Percentiles rank a stretch among this genome's conserved stretches.
These are phyloP conservation scores for Eudiplozoon nipponicum DNA, from an alignment of 2,888 invertebrate species.

Conservation along the genomic window DNA sequence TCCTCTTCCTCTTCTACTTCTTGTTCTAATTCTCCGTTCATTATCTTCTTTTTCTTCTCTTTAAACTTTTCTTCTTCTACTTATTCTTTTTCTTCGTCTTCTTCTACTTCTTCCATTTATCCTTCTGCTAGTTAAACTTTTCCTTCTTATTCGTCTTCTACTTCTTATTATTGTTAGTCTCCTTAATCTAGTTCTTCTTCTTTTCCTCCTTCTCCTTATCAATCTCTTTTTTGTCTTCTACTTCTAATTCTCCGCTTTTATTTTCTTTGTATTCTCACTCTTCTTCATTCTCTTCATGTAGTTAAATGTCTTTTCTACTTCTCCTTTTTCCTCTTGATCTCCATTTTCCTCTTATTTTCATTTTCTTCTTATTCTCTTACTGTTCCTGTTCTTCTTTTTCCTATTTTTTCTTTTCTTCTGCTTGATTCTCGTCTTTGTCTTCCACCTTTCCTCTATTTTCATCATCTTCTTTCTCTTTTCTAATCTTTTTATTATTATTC, in stretches of 20 bases:
- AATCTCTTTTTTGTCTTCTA: background rate
- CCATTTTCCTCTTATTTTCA: background rate
- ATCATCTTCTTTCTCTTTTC: background rate
- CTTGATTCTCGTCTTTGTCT: background rate
- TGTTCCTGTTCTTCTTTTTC: background rate
- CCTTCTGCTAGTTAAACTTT: too few relatives aligned
- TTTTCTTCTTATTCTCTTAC: background rate
- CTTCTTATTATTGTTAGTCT: background rate
- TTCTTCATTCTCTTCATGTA: background rate
- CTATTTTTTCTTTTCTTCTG: background rate
- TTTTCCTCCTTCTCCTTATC: background rate
- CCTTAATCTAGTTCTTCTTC: background rate
- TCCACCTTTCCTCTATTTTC: background rate
- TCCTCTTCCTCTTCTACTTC: background rate
- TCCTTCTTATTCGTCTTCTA: background rate
- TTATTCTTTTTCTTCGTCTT: background rate
- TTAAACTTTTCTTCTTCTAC: background rate
- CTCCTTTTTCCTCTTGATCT: background rate
- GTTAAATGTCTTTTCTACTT: background rate
- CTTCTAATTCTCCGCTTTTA: background rate
- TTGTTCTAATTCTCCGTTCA: background rate
- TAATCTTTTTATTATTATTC: background rate
- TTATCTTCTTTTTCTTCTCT: background rate
- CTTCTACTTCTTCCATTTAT: background rate
- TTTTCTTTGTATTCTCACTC: background rate